Conservation (phyloP, 1,140 invertebrate species). For the Anagrus nilaparvatae region DNA sequence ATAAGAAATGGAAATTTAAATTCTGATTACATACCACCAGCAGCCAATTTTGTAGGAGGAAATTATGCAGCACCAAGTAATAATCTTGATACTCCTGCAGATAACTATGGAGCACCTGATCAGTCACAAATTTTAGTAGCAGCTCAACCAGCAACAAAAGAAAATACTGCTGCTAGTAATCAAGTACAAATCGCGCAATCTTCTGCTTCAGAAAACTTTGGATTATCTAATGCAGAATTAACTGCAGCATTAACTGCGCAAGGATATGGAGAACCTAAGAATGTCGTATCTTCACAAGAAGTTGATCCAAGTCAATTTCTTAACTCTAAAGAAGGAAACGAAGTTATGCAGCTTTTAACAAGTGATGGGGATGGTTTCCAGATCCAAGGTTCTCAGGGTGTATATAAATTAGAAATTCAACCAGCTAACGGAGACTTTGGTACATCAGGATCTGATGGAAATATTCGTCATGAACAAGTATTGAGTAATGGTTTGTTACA, state of each 20-base stretch:
- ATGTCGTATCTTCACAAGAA: constrained; percentile 17
- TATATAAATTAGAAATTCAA: constrained; percentile 65
- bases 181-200: not conserved
- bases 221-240: constrained; percentile 21
- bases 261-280: constrained; percentile 24
- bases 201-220: constrained; percentile 15
- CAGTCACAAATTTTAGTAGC: constrained; percentile 18
- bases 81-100: constrained; percentile 33
- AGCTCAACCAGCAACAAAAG: constrained; percentile 6
- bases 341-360: constrained; percentile 25
- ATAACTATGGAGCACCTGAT: constrained; percentile 19
- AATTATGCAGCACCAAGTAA: constrained; percentile 19
- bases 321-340: constrained; percentile 26
- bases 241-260: constrained; percentile 25
- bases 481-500: constrained; percentile 66
- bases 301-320: constrained; percentile 30
- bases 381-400: constrained; percentile 49
- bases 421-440: constrained; percentile 40
- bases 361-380: constrained; percentile 45
- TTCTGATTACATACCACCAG: no score
- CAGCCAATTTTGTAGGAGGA: no score
- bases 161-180: no score
- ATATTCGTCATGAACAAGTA: constrained; percentile 58
- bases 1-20: no score
- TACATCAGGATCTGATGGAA: constrained; percentile 38